Evolutionary conservation across 1,140 invertebrate species (phyloP).

Genomic region (Doryteuthis pealeii): DNA sequence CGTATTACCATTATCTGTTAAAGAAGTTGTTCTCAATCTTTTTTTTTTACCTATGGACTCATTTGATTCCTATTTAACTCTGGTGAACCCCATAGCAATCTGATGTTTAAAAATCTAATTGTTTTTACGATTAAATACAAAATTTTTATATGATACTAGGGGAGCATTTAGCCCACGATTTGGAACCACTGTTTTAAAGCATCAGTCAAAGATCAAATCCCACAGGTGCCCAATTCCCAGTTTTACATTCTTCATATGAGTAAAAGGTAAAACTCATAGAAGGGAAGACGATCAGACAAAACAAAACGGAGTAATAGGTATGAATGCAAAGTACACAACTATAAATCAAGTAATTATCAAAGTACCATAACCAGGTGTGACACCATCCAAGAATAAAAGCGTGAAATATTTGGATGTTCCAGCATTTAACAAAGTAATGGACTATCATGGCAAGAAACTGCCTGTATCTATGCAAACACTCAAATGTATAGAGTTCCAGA

Average conservation of each 20-base stretch:
- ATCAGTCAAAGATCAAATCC: conserved; percentile 44
- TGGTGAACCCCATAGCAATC: too few species aligned
- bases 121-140: too few species aligned
- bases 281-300: conserved; percentile 46
- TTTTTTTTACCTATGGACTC: too few species aligned
- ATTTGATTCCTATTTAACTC: too few species aligned
- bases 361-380: conserved; percentile 35
- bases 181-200: too few species aligned
- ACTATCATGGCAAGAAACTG: conserved; percentile 37
- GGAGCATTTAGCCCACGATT: too few species aligned
- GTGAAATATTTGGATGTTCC: conserved; percentile 55
- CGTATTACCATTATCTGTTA: conserved; percentile 54
- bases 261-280: conserved; percentile 47
- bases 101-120: too few species aligned
- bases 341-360: conserved; percentile 51
- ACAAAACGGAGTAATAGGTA: conserved; percentile 40
- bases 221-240: conserved; percentile 51
- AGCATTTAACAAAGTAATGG: conserved; percentile 43
- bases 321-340: conserved; percentile 27
- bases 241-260: conserved; percentile 49
- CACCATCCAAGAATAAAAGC: conserved; percentile 18
- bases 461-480: conserved; percentile 23
- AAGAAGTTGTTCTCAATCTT: too few species aligned
- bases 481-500: conserved; percentile 53
- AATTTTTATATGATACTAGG: too few species aligned